Evolutionary conservation across 2,113 vertebrate genomes (phyloP).

Genomic region (Machaerirhynchus nigripectus): DNA sequence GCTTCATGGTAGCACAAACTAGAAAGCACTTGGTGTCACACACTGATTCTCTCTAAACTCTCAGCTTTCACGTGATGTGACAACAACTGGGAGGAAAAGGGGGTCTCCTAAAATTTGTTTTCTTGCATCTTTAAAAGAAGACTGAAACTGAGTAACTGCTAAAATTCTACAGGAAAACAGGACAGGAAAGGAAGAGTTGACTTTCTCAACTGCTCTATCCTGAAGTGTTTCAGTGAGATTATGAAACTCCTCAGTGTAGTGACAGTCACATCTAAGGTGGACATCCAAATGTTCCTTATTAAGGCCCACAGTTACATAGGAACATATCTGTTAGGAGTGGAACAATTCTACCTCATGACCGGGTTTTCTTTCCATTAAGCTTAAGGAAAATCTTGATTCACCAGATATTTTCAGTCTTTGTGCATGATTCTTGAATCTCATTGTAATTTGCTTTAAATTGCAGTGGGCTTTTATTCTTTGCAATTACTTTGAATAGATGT

Average conservation of each 20-base stretch:
- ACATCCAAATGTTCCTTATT: neutral
- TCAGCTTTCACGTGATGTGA: neutral
- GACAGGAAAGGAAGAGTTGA: neutral
- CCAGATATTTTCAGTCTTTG: neutral
- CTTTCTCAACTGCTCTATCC: neutral
- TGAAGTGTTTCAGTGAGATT: neutral
- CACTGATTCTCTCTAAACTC: neutral
- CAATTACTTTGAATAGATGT: neutral
- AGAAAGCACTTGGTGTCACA: conserved; percentile 3
- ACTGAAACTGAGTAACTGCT: neutral
- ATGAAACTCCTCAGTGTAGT: neutral
- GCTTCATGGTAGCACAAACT: neutral
- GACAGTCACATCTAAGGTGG: neutral
- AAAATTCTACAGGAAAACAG: neutral
- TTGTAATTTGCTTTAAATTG: neutral
- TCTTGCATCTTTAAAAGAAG: neutral
- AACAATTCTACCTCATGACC: neutral
- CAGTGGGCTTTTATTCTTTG: neutral
- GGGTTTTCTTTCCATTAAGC: neutral
- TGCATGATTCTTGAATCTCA: neutral
- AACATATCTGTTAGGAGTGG: neutral
- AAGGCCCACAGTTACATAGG: neutral
- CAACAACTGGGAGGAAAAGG: neutral
- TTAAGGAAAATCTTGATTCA: neutral
- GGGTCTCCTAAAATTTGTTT: neutral